Percentiles rank a stretch among this genome's conserved stretches.
Evolutionary conservation across 2,797 vertebrate genomes (phyloP).

Genomic region (Setipinna tenuifilis): DNA sequence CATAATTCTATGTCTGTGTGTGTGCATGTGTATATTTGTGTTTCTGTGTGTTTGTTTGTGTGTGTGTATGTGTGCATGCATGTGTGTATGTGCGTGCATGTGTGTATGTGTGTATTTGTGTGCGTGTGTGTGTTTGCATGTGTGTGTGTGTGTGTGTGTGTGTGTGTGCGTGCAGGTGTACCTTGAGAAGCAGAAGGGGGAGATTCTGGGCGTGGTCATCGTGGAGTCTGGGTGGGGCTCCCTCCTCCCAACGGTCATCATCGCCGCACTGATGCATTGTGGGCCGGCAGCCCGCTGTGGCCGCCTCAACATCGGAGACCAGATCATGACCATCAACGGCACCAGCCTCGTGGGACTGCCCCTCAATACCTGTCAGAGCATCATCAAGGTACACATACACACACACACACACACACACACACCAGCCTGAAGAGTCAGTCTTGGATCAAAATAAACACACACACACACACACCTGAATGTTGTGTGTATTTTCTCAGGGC

Average conservation of each 20-base stretch:
- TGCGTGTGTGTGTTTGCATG: neutral
- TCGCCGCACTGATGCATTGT: slow-evolving; percentile 95
- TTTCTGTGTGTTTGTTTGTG: too few species aligned
- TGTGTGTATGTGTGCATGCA: too few species aligned
- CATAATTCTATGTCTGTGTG: too few species aligned
- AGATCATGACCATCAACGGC: slow-evolving; percentile 97
- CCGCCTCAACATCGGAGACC: slow-evolving; percentile 93
- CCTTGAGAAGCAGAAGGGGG: slow-evolving; percentile 96
- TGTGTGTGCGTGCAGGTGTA: slow-evolving; percentile 79
- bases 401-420: neutral
- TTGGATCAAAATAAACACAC: too few species aligned
- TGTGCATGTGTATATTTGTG: too few species aligned
- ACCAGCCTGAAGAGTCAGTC: neutral
- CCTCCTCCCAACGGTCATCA: slow-evolving; percentile 96
- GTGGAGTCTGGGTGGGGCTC: slow-evolving; percentile 98
- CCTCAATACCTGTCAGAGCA: slow-evolving; percentile 95
- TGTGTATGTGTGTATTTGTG: neutral
- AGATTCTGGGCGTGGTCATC: slow-evolving; percentile 93
- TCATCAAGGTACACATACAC: slow-evolving; percentile 86
- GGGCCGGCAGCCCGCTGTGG: slow-evolving; percentile 93
- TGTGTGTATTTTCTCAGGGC: slow-evolving; percentile 71
- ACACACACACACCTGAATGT: neutral
- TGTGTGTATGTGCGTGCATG: too few species aligned
- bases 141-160: slow-evolving; percentile 28
- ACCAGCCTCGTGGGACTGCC: slow-evolving; percentile 95